Evolutionary conservation across 1,140 invertebrate genomes (phyloP).

Genomic region (Pomacea maculata): DNA sequence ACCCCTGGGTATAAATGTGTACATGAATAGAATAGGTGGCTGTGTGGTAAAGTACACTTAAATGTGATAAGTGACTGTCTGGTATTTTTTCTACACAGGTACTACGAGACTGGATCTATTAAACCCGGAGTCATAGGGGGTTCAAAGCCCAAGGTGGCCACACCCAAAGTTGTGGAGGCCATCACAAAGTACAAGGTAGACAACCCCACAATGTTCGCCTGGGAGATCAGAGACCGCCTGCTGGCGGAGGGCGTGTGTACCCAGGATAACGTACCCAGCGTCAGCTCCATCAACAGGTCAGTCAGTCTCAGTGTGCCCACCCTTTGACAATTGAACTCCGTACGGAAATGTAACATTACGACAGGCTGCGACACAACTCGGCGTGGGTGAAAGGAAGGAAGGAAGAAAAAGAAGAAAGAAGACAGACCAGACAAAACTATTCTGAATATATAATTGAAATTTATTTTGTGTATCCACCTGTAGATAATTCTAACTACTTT

Average conservation of each 20-base stretch:
- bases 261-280: slow-evolving; percentile 98
- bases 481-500: too few species aligned
- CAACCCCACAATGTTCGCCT: slow-evolving; percentile 99
- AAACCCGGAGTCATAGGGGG: slow-evolving; percentile 99
- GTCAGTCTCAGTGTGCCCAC: slow-evolving; percentile 65
- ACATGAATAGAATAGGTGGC: too few species aligned
- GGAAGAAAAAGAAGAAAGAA: too few species aligned
- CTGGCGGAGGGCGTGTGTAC: slow-evolving; percentile 96
- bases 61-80: background rate
- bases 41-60: too few species aligned
- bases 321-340: too few species aligned
- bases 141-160: slow-evolving; percentile 99
- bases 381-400: too few species aligned
- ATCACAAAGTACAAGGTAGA: slow-evolving; percentile 98
- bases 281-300: slow-evolving; percentile 99
- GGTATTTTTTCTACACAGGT: slow-evolving; percentile 44
- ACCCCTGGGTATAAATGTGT: too few species aligned
- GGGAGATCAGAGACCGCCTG: slow-evolving; percentile 98
- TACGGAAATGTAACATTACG: too few species aligned
- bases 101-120: slow-evolving; percentile 82
- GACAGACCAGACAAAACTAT: too few species aligned
- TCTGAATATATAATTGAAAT: too few species aligned
- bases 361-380: too few species aligned
- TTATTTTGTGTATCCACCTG: too few species aligned
- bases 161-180: slow-evolving; percentile 96